Evolutionary conservation across 2,888 invertebrate species (phyloP).

Genomic region (Bedellia somnulentella): DNA sequence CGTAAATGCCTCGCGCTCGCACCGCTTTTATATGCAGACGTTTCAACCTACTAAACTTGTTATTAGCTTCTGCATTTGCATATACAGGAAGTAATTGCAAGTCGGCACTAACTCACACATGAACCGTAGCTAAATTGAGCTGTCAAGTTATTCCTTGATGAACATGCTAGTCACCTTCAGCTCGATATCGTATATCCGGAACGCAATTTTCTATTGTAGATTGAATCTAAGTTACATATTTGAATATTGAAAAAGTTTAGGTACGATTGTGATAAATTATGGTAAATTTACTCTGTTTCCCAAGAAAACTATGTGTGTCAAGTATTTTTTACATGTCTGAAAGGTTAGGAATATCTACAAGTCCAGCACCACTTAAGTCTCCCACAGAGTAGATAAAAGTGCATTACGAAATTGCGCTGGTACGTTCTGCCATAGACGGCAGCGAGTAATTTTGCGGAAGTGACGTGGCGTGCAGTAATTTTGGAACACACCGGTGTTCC

Average conservation of each 20-base stretch:
- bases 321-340: too few species aligned
- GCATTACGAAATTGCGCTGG: constrained; percentile 44
- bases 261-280: too few species aligned
- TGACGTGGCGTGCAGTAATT: constrained; percentile 19
- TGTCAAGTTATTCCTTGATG: constrained; percentile 18
- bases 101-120: not conserved
- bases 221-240: too few species aligned
- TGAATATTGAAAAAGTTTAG: too few species aligned
- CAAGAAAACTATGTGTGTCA: too few species aligned
- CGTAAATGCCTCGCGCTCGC: constrained; percentile 45
- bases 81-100: not conserved
- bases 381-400: constrained; percentile 23
- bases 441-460: constrained; percentile 22
- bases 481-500: constrained; percentile 11
- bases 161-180: constrained; percentile 27
- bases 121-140: not conserved
- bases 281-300: too few species aligned
- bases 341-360: not conserved
- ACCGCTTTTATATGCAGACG: constrained; percentile 32
- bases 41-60: constrained; percentile 19
- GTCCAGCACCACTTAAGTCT: constrained; percentile 2
- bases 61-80: constrained; percentile 13
- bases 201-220: too few species aligned
- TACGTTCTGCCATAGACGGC: constrained; percentile 21
- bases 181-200: too few species aligned